A percentile compares a stretch with the other conserved stretches of the same genome.
phyloP scores from a whole-genome alignment of 2,888 invertebrate species.

The Idaea dimidiata region DNA sequence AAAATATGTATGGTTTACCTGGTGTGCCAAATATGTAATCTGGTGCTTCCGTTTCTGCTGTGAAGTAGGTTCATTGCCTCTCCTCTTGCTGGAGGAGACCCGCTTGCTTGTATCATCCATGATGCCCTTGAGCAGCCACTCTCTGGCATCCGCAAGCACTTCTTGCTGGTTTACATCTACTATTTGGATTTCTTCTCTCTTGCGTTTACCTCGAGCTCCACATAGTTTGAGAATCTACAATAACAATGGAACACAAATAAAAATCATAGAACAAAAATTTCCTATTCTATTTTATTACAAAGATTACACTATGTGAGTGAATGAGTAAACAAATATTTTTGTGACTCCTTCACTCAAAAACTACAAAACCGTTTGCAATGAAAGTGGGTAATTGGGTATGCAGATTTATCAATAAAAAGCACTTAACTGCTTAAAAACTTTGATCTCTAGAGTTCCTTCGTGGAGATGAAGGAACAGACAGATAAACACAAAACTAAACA shows the following conservation, averaged over 20 bases:
- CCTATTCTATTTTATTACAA: no score
- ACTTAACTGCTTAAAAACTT: no score
- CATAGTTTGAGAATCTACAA: constrained; percentile 84
- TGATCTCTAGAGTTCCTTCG: no score
- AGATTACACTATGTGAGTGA: no score
- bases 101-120: constrained; percentile 84
- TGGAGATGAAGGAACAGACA: no score
- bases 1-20: constrained; percentile 58
- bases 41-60: constrained; percentile 94
- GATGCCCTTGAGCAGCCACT: constrained; percentile 90
- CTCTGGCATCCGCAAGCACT: constrained; percentile 88
- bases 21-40: constrained; percentile 95
- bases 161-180: constrained; percentile 92
- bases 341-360: not conserved
- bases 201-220: constrained; percentile 83
- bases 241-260: not conserved
- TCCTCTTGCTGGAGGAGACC: constrained; percentile 77
- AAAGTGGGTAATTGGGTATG: not conserved
- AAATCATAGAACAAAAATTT: not conserved
- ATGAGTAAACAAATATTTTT: no score
- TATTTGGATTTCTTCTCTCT: constrained; percentile 85
- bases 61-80: constrained; percentile 81
- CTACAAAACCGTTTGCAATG: not conserved
- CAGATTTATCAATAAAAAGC: not conserved
- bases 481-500: not conserved